Conservation (phyloP, 2,113 vertebrate genomes). For the Amazona guildingii region DNA sequence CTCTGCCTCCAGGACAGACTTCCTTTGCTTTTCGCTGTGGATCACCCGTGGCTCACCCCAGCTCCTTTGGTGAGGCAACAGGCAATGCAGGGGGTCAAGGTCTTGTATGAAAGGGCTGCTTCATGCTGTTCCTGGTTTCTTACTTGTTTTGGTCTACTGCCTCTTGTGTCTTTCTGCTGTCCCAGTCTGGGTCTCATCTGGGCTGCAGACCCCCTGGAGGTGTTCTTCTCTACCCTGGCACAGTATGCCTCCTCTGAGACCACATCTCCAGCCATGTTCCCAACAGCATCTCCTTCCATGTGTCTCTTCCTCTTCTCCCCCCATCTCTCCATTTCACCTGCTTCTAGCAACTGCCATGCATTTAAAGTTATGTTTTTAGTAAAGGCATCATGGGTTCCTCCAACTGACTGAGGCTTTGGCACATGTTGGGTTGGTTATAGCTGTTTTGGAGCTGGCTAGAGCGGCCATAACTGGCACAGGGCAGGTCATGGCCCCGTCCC, state of each 20-base stretch:
- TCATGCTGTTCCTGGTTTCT: neutral
- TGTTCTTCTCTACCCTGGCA: no score
- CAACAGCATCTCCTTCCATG: accelerated
- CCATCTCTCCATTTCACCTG: neutral
- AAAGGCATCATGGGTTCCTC: neutral
- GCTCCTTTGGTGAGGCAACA: neutral
- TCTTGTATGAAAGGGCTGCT: neutral
- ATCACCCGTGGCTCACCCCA: neutral
- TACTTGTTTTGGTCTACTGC: neutral
- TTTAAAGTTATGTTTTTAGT: neutral
- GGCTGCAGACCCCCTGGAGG: neutral
- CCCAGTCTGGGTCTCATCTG: accelerated
- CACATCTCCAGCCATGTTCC: accelerated
- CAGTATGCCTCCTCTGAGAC: neutral
- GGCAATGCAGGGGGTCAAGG: neutral
- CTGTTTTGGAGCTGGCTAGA: neutral
- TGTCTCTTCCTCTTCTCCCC: neutral
- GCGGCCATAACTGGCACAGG: neutral
- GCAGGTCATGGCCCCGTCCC: neutral
- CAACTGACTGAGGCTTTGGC: neutral
- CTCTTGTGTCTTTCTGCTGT: neutral
- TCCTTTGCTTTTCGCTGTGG: neutral
- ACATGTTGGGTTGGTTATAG: neutral
- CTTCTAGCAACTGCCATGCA: neutral
- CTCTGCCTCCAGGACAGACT: neutral